phyloP scores from a whole-genome alignment of 2,888 invertebrate species.

The Diarsia mendica region DNA sequence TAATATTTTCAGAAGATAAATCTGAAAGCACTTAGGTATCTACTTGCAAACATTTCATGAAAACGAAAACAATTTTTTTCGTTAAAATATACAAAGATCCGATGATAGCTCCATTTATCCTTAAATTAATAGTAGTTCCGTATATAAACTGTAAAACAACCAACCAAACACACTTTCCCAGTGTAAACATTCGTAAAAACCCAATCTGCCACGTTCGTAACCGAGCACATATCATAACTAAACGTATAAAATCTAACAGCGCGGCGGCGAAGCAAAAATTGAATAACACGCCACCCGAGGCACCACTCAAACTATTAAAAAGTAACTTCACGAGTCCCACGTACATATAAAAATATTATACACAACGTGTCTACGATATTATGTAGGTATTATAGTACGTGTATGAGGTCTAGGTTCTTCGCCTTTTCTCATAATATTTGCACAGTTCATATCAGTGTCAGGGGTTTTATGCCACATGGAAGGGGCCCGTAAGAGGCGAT shows the following conservation, averaged over 20 bases:
- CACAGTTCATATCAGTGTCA: background rate
- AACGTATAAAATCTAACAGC: constrained; percentile 54
- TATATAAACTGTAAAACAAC: background rate
- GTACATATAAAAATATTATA: constrained; percentile 53
- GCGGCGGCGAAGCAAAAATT: constrained; percentile 73
- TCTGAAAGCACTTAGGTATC: too few relatives aligned
- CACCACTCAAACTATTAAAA: constrained; percentile 83
- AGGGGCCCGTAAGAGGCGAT: too few relatives aligned
- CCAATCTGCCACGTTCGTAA: constrained; percentile 9
- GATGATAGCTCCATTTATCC: background rate
- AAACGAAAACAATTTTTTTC: background rate
- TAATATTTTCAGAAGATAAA: too few relatives aligned
- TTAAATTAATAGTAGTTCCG: background rate
- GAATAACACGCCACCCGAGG: constrained; percentile 71
- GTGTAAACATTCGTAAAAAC: background rate
- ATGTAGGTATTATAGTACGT: background rate
- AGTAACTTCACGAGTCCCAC: constrained; percentile 59
- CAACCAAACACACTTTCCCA: background rate
- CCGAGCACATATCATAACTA: constrained; percentile 32
- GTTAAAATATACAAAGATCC: background rate
- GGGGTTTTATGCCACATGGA: background rate
- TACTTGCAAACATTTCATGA: too few relatives aligned
- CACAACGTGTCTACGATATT: constrained; percentile 17
- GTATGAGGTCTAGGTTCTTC: background rate
- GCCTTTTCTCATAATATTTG: background rate